Percentiles rank a stretch among this genome's conserved stretches.
Conservation (phyloP, 2,113 vertebrate genomes). For the Ellobius talpinus region DNA sequence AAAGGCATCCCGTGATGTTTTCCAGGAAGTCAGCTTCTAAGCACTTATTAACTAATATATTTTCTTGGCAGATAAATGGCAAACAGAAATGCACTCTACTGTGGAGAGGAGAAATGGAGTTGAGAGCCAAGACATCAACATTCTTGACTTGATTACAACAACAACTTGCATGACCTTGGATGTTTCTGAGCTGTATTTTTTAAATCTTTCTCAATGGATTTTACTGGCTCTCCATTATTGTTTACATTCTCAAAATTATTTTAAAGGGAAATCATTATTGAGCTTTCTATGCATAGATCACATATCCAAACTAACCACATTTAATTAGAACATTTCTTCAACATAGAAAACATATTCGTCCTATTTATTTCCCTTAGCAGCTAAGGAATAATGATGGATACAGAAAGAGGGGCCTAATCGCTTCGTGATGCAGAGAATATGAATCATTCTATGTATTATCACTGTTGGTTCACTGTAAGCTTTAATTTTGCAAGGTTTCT, state of each 20-base stretch:
- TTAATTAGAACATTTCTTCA: not conserved
- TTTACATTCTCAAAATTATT: not conserved
- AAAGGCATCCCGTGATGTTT: slow-evolving; percentile 71
- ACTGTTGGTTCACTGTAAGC: not conserved
- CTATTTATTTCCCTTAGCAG: not conserved
- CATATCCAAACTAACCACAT: not conserved
- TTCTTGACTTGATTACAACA: not conserved
- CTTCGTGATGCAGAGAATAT: rapidly evolving
- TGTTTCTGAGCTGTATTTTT: not conserved
- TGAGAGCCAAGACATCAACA: not conserved
- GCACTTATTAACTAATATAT: slow-evolving; percentile 71
- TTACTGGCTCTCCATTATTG: not conserved
- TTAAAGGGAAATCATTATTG: not conserved
- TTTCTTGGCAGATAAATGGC: slow-evolving; percentile 71
- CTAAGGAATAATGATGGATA: not conserved
- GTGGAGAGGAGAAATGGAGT: not conserved
- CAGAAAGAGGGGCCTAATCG: not conserved
- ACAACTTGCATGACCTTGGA: not conserved
- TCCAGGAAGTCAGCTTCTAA: slow-evolving; percentile 71
- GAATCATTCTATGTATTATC: not conserved
- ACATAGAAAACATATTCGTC: not conserved
- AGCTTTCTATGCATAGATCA: not conserved
- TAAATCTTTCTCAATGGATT: not conserved
- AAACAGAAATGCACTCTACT: slow-evolving; percentile 46
- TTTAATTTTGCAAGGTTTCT: not conserved